These are phyloP conservation scores for Eospalax fontanierii DNA, from an alignment of 2,797 vertebrate species.

Conservation along the genomic window DNA sequence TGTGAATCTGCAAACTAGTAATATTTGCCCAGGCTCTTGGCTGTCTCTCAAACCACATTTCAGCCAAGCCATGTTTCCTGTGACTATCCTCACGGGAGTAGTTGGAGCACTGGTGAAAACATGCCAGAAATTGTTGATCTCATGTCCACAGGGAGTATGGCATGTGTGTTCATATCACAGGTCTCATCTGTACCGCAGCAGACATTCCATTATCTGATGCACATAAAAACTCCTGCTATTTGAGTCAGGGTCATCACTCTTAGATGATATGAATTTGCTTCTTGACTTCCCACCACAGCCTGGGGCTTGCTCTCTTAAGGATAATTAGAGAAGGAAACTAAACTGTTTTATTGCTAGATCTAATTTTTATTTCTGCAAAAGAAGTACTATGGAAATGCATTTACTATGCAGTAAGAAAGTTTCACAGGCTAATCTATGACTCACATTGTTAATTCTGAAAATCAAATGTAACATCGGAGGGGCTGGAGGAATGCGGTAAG, in stretches of 20 bases:
- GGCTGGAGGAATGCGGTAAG: too few species aligned
- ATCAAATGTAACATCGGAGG: not conserved
- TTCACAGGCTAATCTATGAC: not conserved
- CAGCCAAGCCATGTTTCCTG: conserved; percentile 42
- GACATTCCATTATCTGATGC: not conserved
- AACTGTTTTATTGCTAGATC: not conserved
- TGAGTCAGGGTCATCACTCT: not conserved
- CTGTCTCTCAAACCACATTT: conserved; percentile 64
- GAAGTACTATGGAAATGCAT: not conserved
- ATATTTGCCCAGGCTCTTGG: conserved; percentile 22
- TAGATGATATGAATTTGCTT: not conserved
- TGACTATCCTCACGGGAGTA: conserved; percentile 47
- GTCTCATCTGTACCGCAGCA: not conserved
- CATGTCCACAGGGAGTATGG: not conserved
- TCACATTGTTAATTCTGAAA: not conserved
- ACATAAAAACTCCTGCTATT: not conserved
- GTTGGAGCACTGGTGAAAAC: not conserved
- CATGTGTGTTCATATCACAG: not conserved
- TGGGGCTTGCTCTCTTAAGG: not conserved
- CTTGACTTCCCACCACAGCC: not conserved
- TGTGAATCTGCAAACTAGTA: conserved; percentile 26
- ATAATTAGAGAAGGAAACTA: not conserved
- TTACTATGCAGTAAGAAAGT: not conserved
- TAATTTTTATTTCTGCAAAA: not conserved
- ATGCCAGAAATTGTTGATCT: conserved; percentile 42